These are phyloP conservation scores for Phaetusa simplex DNA, from an alignment of 2,113 vertebrate species.

Conservation along the genomic window DNA sequence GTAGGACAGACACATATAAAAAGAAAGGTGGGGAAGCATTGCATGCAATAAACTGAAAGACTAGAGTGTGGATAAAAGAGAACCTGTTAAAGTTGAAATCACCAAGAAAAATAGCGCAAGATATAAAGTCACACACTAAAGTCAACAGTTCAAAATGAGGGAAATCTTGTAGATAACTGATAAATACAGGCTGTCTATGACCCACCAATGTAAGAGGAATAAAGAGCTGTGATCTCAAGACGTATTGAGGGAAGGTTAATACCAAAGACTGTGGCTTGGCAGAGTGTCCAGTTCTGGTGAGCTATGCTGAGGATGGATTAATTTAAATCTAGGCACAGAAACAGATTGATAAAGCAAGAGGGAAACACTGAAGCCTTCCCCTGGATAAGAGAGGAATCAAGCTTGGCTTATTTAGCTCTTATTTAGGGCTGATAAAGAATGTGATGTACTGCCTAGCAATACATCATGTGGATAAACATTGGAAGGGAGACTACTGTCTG, in stretches of 20 bases:
- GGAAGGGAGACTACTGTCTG: not conserved
- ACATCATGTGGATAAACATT: not conserved
- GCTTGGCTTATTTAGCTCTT: not conserved
- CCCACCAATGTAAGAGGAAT: not conserved
- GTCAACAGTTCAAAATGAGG: not conserved
- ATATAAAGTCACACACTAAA: not conserved
- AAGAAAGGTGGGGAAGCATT: not conserved
- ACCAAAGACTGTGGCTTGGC: not conserved
- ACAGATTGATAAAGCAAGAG: not conserved
- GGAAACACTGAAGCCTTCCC: not conserved
- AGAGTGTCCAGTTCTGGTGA: not conserved
- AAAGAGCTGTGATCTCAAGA: not conserved
- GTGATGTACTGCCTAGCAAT: not conserved
- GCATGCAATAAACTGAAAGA: not conserved
- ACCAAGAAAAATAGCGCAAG: not conserved
- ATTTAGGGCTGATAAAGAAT: not conserved
- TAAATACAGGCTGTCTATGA: not conserved
- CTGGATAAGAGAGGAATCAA: not conserved
- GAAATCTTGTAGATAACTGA: not conserved
- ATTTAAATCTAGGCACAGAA: not conserved
- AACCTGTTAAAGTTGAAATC: not conserved
- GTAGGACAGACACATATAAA: not conserved
- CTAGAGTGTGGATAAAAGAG: not conserved
- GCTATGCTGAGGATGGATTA: not conserved
- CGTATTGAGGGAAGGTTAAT: not conserved